Base-by-base conservation (phyloP, 2,888 invertebrate species). In the Drosophila nigritarsus region DNA sequence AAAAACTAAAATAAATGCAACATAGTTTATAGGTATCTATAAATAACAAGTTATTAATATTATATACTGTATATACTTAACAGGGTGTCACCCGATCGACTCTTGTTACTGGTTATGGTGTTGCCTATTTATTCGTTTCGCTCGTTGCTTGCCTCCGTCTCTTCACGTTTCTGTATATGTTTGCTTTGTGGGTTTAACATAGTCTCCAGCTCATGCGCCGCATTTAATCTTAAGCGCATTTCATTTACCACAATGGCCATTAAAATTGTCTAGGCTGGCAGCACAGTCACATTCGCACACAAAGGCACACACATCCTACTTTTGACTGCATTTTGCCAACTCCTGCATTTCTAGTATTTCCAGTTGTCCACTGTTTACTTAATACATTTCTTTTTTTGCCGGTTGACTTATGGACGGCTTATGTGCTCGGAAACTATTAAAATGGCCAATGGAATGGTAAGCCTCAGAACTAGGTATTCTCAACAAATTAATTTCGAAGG, bases 201-300 rank as follows among this genome's bases (percentile, higher is more conserved):
- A 65, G 81, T 66, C 80, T 73, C 78, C 80, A 68, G 76, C 42
- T 60, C 74, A 72, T 67, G 73, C 56, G 68, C 69, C 61, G 69
- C 80, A 82, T 86, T 88, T 86, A 86, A 88, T 86, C 85, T 86
- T 86, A 88, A 86, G 87, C 85, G 88, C 89, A 83, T 86, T 88
- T 88, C 85, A 83, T 80, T 88, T 88, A 83, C 89, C 85, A 82
- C 89, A 88, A 82, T 80, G 80, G 80, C 82, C 82, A 82, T 82
- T 82, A 82, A 82, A 82, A 82, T 82, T 78, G 82, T 80, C 82
- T 82, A 80, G 76, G 78, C 73, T 55, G 72, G 48, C 67, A 53
- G 53, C 49, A 56, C 38, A 65, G 30, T 20, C 45, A 29, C 50
- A 67, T 27, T 24, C 53, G 34, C 38, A 38, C 49, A 20, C 30